Percentiles rank a stretch among this genome's conserved stretches.
These are phyloP conservation scores for Argentina silus DNA, from an alignment of 2,797 vertebrate genomes.

Conservation along the genomic window DNA sequence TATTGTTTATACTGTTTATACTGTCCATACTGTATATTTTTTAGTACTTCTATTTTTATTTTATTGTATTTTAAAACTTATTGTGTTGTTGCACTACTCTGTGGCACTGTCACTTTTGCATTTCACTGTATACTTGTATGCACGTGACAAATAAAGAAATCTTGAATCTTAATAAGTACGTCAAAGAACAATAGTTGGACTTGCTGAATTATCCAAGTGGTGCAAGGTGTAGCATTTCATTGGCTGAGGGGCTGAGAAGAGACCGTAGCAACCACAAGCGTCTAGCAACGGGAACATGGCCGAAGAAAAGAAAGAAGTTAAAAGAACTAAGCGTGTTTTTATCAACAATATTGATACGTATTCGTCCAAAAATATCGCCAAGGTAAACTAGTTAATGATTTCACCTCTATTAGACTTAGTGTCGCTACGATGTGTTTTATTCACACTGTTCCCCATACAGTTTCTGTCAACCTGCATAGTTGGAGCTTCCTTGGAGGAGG, in stretches of 20 bases:
- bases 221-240: constrained; percentile 11
- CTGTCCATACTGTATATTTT: too few species aligned
- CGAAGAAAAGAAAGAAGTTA: constrained; percentile 40
- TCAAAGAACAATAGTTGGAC: too few species aligned
- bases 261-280: constrained; percentile 17
- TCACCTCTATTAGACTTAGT: not conserved
- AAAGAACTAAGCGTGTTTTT: constrained; percentile 77
- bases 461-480: constrained; percentile 77
- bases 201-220: not conserved
- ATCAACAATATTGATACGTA: constrained; percentile 87
- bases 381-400: constrained; percentile 73
- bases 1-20: too few species aligned
- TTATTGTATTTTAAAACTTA: too few species aligned
- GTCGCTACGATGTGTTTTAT: not conserved
- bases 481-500: constrained; percentile 72
- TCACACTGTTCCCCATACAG: constrained; percentile 60
- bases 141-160: too few species aligned
- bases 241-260: constrained; percentile 24
- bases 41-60: too few species aligned
- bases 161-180: too few species aligned
- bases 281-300: constrained; percentile 63
- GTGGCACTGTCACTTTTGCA: too few species aligned
- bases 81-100: too few species aligned
- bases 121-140: too few species aligned
- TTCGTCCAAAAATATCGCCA: constrained; percentile 81